phyloP scores from a whole-genome alignment of 2,797 vertebrate genomes.

The Myioborus melanocephalus region DNA sequence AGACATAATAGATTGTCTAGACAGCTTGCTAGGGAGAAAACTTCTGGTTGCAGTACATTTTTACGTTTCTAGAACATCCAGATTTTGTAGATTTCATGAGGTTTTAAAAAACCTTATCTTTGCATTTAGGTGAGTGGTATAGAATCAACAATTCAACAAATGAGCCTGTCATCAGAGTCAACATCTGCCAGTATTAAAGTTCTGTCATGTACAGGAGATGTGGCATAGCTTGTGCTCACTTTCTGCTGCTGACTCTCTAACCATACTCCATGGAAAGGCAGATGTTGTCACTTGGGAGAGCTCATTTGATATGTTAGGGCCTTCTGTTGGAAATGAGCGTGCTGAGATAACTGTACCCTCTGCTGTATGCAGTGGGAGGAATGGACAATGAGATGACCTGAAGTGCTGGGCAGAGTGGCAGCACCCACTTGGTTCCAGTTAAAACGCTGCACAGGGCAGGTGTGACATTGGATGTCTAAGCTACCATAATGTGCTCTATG shows the following conservation, averaged over 20 bases:
- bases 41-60: neutral
- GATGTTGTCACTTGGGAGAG: neutral
- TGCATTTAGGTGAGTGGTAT: neutral
- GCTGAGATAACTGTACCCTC: neutral
- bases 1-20: neutral
- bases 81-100: neutral
- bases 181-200: neutral
- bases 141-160: neutral
- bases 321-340: neutral
- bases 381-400: neutral
- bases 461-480: neutral
- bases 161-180: neutral
- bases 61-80: neutral
- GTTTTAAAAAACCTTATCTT: neutral
- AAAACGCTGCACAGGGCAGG: neutral
- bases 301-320: neutral
- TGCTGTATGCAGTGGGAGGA: neutral
- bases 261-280: neutral
- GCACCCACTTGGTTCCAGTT: neutral
- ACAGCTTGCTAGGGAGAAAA: neutral
- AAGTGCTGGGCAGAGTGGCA: neutral
- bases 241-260: neutral
- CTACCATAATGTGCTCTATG: neutral
- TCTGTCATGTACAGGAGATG: neutral
- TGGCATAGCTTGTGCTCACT: neutral